phyloP scores from a whole-genome alignment of 2,888 invertebrate genomes.

The Adineta ricciae region DNA sequence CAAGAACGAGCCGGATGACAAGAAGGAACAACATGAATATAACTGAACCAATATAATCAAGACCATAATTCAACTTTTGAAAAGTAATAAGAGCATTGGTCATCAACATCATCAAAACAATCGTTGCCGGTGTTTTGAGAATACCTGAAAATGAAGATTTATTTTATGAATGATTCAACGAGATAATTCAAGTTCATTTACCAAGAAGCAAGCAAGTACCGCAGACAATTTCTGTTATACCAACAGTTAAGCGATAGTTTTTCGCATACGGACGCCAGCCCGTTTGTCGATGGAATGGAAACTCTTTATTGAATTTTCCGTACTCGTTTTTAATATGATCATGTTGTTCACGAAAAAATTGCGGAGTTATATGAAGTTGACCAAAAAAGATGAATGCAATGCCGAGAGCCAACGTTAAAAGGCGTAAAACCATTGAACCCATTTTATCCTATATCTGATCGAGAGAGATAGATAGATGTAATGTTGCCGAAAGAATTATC shows the following conservation, averaged over 20 bases:
- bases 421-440: slow-evolving; percentile 3
- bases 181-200: too few species aligned
- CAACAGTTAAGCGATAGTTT: slow-evolving; percentile 25
- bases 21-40: not conserved
- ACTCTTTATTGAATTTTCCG: slow-evolving; percentile 32
- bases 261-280: slow-evolving; percentile 33
- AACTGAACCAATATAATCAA: not conserved
- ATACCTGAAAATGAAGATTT: not conserved
- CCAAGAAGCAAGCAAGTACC: slow-evolving; percentile 24
- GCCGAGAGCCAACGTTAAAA: slow-evolving; percentile 26
- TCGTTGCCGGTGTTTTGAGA: not conserved
- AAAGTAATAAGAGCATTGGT: not conserved
- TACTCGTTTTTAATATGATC: slow-evolving; percentile 31
- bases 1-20: not conserved
- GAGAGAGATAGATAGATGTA: not conserved
- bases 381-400: slow-evolving; percentile 31
- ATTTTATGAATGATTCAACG: too few species aligned
- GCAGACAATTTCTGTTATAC: slow-evolving; percentile 23
- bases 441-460: not conserved
- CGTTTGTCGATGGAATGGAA: slow-evolving; percentile 30
- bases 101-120: not conserved
- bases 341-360: slow-evolving; percentile 30
- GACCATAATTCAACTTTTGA: not conserved
- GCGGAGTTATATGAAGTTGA: slow-evolving; percentile 30
- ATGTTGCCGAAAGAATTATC: too few species aligned